Percentiles rank a stretch among this genome's conserved stretches.
phyloP scores from a whole-genome alignment of 2,113 vertebrate genomes.

The Megaceryle maxima region DNA sequence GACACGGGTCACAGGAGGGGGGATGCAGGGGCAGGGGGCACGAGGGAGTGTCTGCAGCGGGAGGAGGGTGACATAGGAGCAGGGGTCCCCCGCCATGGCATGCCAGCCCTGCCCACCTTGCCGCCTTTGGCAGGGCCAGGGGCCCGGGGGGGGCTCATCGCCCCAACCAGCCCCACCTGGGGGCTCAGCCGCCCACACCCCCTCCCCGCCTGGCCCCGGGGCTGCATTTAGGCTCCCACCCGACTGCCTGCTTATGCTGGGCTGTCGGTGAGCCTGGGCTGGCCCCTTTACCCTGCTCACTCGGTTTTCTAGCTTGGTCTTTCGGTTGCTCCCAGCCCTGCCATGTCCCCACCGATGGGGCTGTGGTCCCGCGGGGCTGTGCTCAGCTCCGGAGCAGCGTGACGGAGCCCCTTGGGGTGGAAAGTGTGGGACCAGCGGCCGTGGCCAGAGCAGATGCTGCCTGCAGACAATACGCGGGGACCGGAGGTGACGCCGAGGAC shows the following conservation, averaged over 20 bases:
- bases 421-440: neutral
- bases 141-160: neutral
- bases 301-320: fast-evolving
- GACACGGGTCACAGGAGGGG: neutral
- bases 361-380: neutral
- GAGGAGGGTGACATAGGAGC: neutral
- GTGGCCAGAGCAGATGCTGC: neutral
- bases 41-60: fast-evolving
- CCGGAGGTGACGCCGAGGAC: neutral
- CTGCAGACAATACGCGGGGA: fast-evolving
- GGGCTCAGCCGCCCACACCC: fast-evolving
- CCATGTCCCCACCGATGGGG: fast-evolving
- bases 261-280: neutral
- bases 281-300: fast-evolving
- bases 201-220: neutral
- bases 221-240: neutral
- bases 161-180: neutral
- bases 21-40: neutral
- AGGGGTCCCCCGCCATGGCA: fast-evolving
- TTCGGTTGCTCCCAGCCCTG: too few relatives aligned
- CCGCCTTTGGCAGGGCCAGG: too few relatives aligned
- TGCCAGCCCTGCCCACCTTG: neutral
- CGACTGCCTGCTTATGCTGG: too few relatives aligned
- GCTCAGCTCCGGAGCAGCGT: fast-evolving
- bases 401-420: fast-evolving